Percentiles rank a stretch among this genome's conserved stretches.
Evolutionary conservation across 2,797 vertebrate genomes (phyloP).

Genomic region (Micromesistius poutassou): DNA sequence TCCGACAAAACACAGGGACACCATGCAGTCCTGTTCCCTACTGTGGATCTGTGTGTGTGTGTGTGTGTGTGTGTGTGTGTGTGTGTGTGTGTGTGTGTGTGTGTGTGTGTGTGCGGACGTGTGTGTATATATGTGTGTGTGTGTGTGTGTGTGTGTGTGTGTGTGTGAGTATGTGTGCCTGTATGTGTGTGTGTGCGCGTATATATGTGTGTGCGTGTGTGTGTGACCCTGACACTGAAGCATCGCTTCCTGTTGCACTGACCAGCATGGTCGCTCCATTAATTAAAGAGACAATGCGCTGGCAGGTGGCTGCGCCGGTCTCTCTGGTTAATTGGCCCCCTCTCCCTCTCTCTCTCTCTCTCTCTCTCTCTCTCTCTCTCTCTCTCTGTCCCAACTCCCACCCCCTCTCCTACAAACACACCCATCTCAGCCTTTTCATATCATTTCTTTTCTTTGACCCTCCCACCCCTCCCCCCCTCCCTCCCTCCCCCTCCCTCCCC

Average conservation of each 20-base stretch:
- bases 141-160: slow-evolving; percentile 14
- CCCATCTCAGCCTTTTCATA: slow-evolving; percentile 31
- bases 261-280: slow-evolving; percentile 86
- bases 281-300: slow-evolving; percentile 92
- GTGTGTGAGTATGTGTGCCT: slow-evolving; percentile 5
- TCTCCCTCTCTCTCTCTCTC: slow-evolving; percentile 76
- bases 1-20: slow-evolving; percentile 77
- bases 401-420: slow-evolving; percentile 42
- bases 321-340: slow-evolving; percentile 94
- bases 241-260: slow-evolving; percentile 89
- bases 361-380: slow-evolving; percentile 21
- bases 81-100: neutral
- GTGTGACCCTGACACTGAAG: slow-evolving; percentile 83
- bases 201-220: slow-evolving; percentile 55
- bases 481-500: slow-evolving; percentile 54
- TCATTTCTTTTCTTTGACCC: slow-evolving; percentile 75
- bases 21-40: slow-evolving; percentile 61
- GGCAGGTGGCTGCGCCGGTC: slow-evolving; percentile 94
- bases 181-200: neutral
- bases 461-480: slow-evolving; percentile 35
- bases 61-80: slow-evolving; percentile 8
- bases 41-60: neutral
- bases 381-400: slow-evolving; percentile 67
- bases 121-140: slow-evolving; percentile 64
- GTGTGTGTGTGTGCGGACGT: slow-evolving; percentile 35